A percentile compares a stretch with the other conserved stretches of the same genome.
Evolutionary conservation across 2,888 invertebrate species (phyloP).

Genomic region (Sussaba pulchella): DNA sequence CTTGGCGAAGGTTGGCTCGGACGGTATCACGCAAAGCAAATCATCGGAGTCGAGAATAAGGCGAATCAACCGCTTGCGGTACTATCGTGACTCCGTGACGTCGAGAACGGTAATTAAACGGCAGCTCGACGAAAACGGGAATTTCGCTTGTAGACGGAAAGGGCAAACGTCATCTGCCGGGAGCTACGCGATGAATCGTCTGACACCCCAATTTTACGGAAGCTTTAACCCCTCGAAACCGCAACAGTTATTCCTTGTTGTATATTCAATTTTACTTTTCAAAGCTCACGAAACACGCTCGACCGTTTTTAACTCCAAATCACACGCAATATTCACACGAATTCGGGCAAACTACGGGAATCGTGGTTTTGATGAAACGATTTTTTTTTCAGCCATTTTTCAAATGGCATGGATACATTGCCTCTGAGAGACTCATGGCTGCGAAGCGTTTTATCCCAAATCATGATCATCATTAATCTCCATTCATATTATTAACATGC

Average conservation of each 20-base stretch:
- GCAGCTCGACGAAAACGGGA: conserved; percentile 6
- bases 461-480: no score
- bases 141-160: neutral
- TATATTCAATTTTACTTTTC: conserved; percentile 23
- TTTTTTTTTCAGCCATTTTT: neutral
- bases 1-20: neutral
- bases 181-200: conserved; percentile 9
- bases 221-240: neutral
- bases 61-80: conserved; percentile 30
- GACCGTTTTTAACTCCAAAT: neutral
- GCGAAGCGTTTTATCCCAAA: neutral
- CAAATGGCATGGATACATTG: neutral
- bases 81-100: conserved; percentile 53
- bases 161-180: neutral
- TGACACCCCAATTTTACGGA: conserved; percentile 30
- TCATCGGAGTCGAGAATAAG: conserved; percentile 26
- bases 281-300: neutral
- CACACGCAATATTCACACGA: neutral
- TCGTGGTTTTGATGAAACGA: neutral
- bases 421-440: neutral
- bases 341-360: neutral
- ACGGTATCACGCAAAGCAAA: conserved; percentile 31
- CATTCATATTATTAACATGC: no score
- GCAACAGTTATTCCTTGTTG: conserved; percentile 16
- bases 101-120: conserved; percentile 54